phyloP scores from a whole-genome alignment of 2,797 vertebrate species.

The Sebastiscus tertius region DNA sequence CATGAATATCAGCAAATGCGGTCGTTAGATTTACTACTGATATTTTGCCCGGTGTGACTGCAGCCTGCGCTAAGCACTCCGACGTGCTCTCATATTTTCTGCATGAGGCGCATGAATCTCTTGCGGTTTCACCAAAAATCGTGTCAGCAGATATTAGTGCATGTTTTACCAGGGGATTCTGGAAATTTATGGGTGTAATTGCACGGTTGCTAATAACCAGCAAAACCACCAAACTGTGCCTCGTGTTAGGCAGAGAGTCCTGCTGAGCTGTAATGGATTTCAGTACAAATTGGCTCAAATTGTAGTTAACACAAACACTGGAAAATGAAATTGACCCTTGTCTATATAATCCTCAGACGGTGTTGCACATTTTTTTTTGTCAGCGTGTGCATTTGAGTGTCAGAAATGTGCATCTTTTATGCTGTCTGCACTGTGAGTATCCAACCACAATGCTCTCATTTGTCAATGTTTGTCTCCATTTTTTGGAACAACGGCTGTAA shows the following conservation, averaged over 20 bases:
- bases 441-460: slow-evolving; percentile 3
- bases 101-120: slow-evolving; percentile 59
- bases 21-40: slow-evolving; percentile 67
- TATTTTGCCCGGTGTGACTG: slow-evolving; percentile 45
- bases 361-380: slow-evolving; percentile 1
- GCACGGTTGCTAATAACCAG: slow-evolving; percentile 71
- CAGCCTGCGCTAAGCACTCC: slow-evolving; percentile 51
- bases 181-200: slow-evolving; percentile 76
- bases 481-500: slow-evolving; percentile 8
- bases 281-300: slow-evolving; percentile 57
- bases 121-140: slow-evolving; percentile 64
- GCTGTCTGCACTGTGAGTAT: slow-evolving; percentile 13
- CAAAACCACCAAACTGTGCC: slow-evolving; percentile 63
- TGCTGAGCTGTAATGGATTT: slow-evolving; percentile 52
- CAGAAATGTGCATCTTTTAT: slow-evolving; percentile 1
- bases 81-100: slow-evolving; percentile 68
- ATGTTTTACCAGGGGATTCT: slow-evolving; percentile 73
- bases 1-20: slow-evolving; percentile 63
- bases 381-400: not conserved
- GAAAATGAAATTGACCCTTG: slow-evolving; percentile 51
- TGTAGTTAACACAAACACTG: slow-evolving; percentile 45
- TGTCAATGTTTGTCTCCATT: slow-evolving; percentile 19
- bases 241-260: slow-evolving; percentile 45
- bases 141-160: slow-evolving; percentile 79
- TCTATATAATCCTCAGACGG: not conserved